Conservation (phyloP, 92 coral and sea anemone species). For the Galaxea fascicularis region DNA sequence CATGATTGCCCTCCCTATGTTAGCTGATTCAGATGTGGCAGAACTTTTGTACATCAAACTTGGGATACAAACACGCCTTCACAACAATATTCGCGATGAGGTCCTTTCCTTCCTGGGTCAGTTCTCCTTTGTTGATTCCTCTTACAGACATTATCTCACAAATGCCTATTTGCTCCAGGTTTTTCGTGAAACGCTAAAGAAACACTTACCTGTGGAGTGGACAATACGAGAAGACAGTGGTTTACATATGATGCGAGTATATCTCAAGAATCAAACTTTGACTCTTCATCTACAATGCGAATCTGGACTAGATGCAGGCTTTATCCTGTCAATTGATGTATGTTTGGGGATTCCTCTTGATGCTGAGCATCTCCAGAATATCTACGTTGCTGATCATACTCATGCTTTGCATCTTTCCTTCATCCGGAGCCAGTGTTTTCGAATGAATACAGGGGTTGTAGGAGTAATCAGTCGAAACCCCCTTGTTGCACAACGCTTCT, state of each 20-base stretch:
- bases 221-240: conserved; percentile 42
- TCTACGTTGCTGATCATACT: conserved; percentile 4
- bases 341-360: conserved; percentile 56
- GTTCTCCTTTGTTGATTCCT: conserved; percentile 38
- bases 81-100: neutral
- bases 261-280: conserved; percentile 45
- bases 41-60: conserved; percentile 45
- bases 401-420: conserved; percentile 34
- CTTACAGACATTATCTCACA: conserved; percentile 26
- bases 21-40: conserved; percentile 39
- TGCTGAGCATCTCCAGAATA: conserved; percentile 41
- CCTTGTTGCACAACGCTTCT: conserved; percentile 33
- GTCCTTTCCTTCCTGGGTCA: conserved; percentile 42
- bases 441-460: conserved; percentile 43
- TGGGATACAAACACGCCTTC: conserved; percentile 50
- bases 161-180: conserved; percentile 49
- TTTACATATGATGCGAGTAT: conserved; percentile 42
- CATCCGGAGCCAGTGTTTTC: conserved; percentile 38
- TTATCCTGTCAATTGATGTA: conserved; percentile 52
- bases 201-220: conserved; percentile 47
- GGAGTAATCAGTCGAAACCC: conserved; percentile 62
- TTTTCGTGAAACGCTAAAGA: conserved; percentile 41
- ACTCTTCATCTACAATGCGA: conserved; percentile 53
- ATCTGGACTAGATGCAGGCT: conserved; percentile 38
- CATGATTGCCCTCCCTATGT: conserved; percentile 47